phyloP scores from a whole-genome alignment of 2,888 invertebrate species.

The Tuta absoluta region DNA sequence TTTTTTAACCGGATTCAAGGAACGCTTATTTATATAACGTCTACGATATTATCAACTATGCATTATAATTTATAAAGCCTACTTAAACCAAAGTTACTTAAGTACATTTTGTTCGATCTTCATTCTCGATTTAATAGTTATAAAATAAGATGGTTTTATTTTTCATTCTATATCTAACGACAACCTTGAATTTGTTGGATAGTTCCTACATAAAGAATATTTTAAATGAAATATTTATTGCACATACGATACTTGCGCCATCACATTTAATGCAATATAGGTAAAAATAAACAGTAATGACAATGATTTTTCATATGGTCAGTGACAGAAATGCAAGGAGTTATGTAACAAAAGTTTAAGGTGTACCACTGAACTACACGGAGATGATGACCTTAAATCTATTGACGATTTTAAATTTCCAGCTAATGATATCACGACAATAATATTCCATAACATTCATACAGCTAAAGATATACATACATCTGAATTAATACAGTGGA shows the following conservation, averaged over 20 bases:
- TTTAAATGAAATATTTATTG: constrained; percentile 57
- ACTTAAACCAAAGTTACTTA: constrained; percentile 78
- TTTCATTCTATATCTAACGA: constrained; percentile 69
- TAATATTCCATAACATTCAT: constrained; percentile 48
- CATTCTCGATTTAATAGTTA: constrained; percentile 62
- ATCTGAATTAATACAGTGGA: constrained; percentile 66
- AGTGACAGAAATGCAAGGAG: background rate
- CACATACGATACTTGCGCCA: constrained; percentile 49
- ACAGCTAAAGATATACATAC: constrained; percentile 45
- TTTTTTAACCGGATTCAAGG: constrained; percentile 62
- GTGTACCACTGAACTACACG: background rate
- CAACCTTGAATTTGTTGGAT: constrained; percentile 70
- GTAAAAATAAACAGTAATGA: background rate
- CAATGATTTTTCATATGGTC: background rate
- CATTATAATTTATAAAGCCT: constrained; percentile 81
- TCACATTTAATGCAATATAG: constrained; percentile 42
- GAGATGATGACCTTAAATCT: constrained; percentile 45
- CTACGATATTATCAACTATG: constrained; percentile 74
- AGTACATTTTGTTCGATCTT: constrained; percentile 80
- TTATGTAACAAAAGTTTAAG: background rate
- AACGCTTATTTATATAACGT: constrained; percentile 67
- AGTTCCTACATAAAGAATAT: constrained; percentile 55
- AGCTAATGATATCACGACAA: constrained; percentile 70
- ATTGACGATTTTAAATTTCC: constrained; percentile 50
- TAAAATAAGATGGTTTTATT: constrained; percentile 68